Percentiles rank a stretch among this genome's conserved stretches.
Conservation (phyloP, 2,888 invertebrate species). For the Hipparchia semele region DNA sequence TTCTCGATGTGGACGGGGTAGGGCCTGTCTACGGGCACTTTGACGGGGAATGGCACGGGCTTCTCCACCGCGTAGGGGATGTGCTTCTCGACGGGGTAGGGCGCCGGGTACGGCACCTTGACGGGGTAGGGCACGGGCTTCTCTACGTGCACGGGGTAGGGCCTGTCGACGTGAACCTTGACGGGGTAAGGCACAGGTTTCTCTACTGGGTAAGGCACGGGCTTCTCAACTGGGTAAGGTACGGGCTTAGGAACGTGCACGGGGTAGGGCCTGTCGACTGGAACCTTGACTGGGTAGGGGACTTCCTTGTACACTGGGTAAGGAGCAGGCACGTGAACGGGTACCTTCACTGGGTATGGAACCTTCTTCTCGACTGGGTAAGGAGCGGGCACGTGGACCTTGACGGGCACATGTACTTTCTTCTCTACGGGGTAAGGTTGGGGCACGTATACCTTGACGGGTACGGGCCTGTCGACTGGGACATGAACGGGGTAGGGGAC, state of each 20-base stretch:
- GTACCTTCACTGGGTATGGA: slow-evolving; percentile 86
- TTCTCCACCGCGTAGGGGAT: slow-evolving; percentile 85
- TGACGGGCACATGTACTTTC: slow-evolving; percentile 85
- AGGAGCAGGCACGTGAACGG: slow-evolving; percentile 85
- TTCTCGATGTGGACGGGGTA: slow-evolving; percentile 87
- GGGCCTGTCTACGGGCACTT: slow-evolving; percentile 84
- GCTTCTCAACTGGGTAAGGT: slow-evolving; percentile 86
- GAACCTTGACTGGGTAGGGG: slow-evolving; percentile 84
- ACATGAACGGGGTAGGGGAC: slow-evolving; percentile 82
- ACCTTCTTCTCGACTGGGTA: slow-evolving; percentile 87
- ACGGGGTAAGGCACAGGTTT: slow-evolving; percentile 83
- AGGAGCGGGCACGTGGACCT: slow-evolving; percentile 87
- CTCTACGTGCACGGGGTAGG: slow-evolving; percentile 81
- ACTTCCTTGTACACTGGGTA: slow-evolving; percentile 84
- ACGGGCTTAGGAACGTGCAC: slow-evolving; percentile 83
- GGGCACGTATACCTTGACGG: slow-evolving; percentile 81
- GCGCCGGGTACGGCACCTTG: slow-evolving; percentile 86
- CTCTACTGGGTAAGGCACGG: slow-evolving; percentile 85
- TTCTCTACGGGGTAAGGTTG: slow-evolving; percentile 84
- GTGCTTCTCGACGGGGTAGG: slow-evolving; percentile 87
- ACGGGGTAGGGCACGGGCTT: slow-evolving; percentile 86
- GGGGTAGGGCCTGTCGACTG: slow-evolving; percentile 75
- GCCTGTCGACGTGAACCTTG: slow-evolving; percentile 86
- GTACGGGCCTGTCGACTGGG: slow-evolving; percentile 77
- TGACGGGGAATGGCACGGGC: slow-evolving; percentile 78